Conservation (phyloP, 2,113 vertebrate species). For the Murina feae region DNA sequence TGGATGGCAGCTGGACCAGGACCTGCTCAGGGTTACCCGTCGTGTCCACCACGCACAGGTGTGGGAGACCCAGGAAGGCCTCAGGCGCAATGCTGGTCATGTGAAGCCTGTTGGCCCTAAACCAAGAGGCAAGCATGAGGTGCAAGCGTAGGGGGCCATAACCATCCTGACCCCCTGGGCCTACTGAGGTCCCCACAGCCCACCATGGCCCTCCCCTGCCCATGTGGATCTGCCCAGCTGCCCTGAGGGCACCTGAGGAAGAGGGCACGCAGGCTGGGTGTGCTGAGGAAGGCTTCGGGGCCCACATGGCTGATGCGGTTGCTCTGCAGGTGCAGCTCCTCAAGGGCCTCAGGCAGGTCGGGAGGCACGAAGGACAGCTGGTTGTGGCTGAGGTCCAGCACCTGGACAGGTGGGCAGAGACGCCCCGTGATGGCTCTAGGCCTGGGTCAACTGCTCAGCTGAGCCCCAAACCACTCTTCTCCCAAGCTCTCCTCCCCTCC, state of each 20-base stretch:
- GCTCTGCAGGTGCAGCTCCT: conserved; percentile 74
- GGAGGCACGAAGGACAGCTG: conserved; percentile 76
- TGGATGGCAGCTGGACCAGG: conserved; percentile 29
- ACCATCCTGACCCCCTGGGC: rapidly evolving
- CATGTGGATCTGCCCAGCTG: rapidly evolving
- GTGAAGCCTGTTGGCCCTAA: conserved; percentile 71
- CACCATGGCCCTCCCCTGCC: not conserved
- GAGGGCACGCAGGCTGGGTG: conserved; percentile 61
- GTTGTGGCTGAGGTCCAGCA: conserved; percentile 77
- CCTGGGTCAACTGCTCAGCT: not conserved
- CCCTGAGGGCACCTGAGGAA: conserved; percentile 68
- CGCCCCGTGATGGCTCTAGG: rapidly evolving
- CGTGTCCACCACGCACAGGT: conserved; percentile 69
- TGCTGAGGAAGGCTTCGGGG: conserved; percentile 69
- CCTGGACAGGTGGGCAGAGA: conserved; percentile 38
- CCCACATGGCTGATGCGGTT: conserved; percentile 73
- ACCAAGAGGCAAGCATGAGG: not conserved
- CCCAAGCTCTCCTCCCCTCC: rapidly evolving
- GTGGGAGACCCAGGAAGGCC: conserved; percentile 68
- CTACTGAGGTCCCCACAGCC: not conserved
- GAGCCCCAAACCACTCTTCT: not conserved
- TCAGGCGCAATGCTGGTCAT: conserved; percentile 46
- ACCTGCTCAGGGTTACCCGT: conserved; percentile 66
- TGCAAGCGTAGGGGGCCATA: not conserved
- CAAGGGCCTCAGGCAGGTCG: conserved; percentile 73